These are phyloP conservation scores for Eulemur coronatus DNA, from an alignment of 2,797 vertebrate genomes.

Conservation along the genomic window DNA sequence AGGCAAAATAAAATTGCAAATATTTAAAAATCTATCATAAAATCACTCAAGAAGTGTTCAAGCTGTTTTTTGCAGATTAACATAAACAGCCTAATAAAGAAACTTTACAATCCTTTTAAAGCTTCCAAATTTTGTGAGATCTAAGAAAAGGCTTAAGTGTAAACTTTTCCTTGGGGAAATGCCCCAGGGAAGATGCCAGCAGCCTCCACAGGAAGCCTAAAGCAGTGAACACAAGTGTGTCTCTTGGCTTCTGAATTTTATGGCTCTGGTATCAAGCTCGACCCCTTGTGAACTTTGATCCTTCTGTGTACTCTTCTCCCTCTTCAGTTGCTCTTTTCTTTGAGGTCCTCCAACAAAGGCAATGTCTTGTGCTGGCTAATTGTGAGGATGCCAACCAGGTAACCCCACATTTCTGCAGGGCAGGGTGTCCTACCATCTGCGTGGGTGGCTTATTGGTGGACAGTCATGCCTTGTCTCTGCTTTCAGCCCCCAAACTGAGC, in stretches of 20 bases:
- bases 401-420: background rate
- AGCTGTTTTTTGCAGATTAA: background rate
- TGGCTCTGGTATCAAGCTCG: background rate
- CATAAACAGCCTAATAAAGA: background rate
- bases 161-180: background rate
- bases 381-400: background rate
- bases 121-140: background rate
- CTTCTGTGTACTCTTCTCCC: background rate
- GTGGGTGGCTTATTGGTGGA: accelerated
- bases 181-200: background rate
- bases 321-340: background rate
- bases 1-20: background rate
- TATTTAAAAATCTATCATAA: background rate
- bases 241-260: background rate
- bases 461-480: background rate
- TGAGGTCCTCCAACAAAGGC: background rate
- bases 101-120: background rate
- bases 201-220: background rate
- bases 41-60: background rate
- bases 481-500: background rate
- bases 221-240: background rate
- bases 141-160: background rate
- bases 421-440: accelerated
- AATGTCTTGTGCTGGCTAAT: accelerated
- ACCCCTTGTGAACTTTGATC: background rate